Evolutionary conservation across 1,140 invertebrate species (phyloP), one percentile per base, ranked within the genome.

Genomic region (Manduca sexta): DNA sequence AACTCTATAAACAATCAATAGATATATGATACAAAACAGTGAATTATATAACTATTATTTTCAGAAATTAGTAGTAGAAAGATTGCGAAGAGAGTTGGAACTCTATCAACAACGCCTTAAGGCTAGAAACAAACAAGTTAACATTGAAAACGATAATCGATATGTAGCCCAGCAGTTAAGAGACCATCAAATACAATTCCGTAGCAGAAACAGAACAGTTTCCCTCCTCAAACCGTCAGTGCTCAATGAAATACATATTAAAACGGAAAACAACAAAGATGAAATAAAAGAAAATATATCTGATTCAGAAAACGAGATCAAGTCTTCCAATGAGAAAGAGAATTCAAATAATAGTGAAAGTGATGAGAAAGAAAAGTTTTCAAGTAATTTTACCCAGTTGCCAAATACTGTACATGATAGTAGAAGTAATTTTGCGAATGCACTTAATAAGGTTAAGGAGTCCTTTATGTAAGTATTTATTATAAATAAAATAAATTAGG

Each of bases 91-190:
- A 51, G 86, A 86, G 48, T 51, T 87, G 34, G 79, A 84, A 40
- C 48, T 85, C 2, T 86, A 87, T 49, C 84, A 86, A 51, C 80
- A 85, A 38, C 68, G 74, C 12, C 49, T 86, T 10, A 86, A 85
- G 56, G 68, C 74, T 16, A 69, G 69, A 21, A 86, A 86, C 49
- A 86, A 82, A 51, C 72, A 82, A 34, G 58, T 84, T 4, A 84
- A 78, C 45, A 68, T 78, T 33, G 86, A 87, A 47, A 76, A 77
- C 70, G 86, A 87, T 38, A 76, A 80, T 54, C 69, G 58, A 39
- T 82, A 85, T 64, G 72, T 87, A n/a, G 86, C 84, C 14, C 79
- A 85, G 52, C 86, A 87, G 52, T 51, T 87, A 26, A 61, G 75
- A 49, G 86, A 86, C 45, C 76, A 87, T 52, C 79, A 86, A 56